Base-by-base conservation (phyloP, 2,888 invertebrate species). In the Phlogophora meticulosa region DNA sequence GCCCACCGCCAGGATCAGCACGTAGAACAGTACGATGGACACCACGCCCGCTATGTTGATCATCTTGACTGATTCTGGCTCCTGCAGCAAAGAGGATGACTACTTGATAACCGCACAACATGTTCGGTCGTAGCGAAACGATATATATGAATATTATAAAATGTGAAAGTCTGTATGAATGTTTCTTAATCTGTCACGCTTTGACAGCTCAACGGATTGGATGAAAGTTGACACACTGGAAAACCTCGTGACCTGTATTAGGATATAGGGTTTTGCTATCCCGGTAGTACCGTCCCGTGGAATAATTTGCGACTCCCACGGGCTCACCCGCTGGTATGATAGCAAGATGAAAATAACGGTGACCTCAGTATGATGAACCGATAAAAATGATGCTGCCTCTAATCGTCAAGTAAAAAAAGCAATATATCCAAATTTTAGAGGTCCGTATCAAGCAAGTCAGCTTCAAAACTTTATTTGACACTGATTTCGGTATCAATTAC, bases 11-110 rank as follows among this genome's bases (percentile, higher is more conserved):
- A 99, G 96, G 93, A 99, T 99, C 83, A 99, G 96, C 87, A 99
- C 94, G 96, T 99, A 99, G 96, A 99, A 99, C 86, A 99, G 96
- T 88, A 99, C 96, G 92, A 99, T 99, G 86, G 99, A 99, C 85
- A 99, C 96, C 82, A 99, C 97, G 60, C 99, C 99, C 76, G 97
- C 98, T 79, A 99, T 94, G 96, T 99, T 98, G 92, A 99, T 97
- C 98, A 98, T 98, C 94, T 96, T 97, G 92, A 69, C 58, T 77
- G 84, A 43, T 82, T 82, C 52, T 58, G 62, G 32, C 57, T 67
- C 76, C 82, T 83, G 70, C 13, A 55, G 15, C 20, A 68, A 15
- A 46, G 2, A 15, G 2, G 7, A 43, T 4, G 2, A 4, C 32
- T 22, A 71, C 48, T 36, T 22, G 13, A 9, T 22, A 17, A 17